A percentile compares a stretch with the other conserved stretches of the same genome.
Conservation (phyloP, 1,140 invertebrate genomes). For the Tetragonula clypearis region DNA sequence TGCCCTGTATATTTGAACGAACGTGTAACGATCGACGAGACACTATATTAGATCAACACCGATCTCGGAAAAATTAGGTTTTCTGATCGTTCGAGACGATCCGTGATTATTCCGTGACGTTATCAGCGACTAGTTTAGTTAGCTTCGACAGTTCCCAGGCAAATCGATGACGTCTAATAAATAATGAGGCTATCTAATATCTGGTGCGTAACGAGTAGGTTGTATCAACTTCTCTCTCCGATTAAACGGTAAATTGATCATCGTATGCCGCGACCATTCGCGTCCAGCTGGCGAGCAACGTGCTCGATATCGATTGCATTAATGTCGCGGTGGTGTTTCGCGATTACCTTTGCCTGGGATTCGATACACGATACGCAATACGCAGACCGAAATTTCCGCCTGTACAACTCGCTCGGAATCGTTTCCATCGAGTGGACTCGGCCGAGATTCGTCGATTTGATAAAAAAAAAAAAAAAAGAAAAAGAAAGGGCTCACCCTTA, state of each 20-base stretch:
- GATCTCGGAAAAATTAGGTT: no score
- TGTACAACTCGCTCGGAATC: background rate
- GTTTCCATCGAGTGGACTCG: background rate
- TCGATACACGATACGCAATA: background rate
- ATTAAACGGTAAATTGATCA: slow-evolving; percentile 37
- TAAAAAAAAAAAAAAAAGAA: no score
- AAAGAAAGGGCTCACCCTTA: background rate
- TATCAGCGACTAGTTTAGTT: background rate
- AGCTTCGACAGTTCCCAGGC: no score
- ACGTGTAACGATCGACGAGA: no score
- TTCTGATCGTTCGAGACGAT: no score
- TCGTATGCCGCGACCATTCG: slow-evolving; percentile 14
- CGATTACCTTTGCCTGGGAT: slow-evolving; percentile 4
- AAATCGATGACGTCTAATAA: slow-evolving; percentile 14
- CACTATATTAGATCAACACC: background rate
- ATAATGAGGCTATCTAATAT: slow-evolving; percentile 6
- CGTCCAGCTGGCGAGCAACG: background rate
- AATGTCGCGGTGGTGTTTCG: slow-evolving; percentile 16
- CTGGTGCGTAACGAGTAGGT: slow-evolving; percentile 5
- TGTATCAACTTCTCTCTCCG: slow-evolving; percentile 18
- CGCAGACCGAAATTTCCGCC: background rate
- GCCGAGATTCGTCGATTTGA: background rate
- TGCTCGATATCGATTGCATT: slow-evolving; percentile 18
- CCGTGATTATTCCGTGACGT: no score
- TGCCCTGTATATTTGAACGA: no score